These are phyloP conservation scores for Hoplodrina ambigua DNA, from an alignment of 2,888 invertebrate genomes.

Conservation along the genomic window DNA sequence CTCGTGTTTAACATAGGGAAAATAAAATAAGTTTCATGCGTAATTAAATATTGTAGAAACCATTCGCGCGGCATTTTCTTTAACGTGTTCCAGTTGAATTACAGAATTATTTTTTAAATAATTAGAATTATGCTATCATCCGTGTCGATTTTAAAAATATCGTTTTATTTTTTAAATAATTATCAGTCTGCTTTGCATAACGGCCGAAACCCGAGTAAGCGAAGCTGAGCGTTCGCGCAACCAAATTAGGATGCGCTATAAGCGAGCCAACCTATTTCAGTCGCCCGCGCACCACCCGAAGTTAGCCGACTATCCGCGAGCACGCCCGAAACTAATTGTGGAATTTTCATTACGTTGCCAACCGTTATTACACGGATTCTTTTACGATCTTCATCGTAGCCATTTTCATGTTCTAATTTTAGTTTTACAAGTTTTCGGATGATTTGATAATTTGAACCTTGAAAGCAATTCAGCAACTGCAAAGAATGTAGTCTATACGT, in stretches of 20 bases:
- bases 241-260: slow-evolving; percentile 91
- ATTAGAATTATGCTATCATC: neutral
- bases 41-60: neutral
- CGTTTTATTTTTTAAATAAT: slow-evolving; percentile 19
- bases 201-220: slow-evolving; percentile 81
- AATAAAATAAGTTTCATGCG: slow-evolving; percentile 4
- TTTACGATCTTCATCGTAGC: slow-evolving; percentile 59
- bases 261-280: slow-evolving; percentile 85
- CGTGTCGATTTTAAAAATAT: slow-evolving; percentile 7
- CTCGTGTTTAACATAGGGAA: neutral
- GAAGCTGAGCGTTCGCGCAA: slow-evolving; percentile 76
- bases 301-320: slow-evolving; percentile 75
- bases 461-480: neutral
- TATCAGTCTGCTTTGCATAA: slow-evolving; percentile 65
- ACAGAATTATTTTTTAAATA: slow-evolving; percentile 7
- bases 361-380: slow-evolving; percentile 70
- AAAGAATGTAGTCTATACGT: slow-evolving; percentile 17
- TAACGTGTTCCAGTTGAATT: neutral
- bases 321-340: slow-evolving; percentile 82
- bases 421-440: slow-evolving; percentile 30
- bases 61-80: neutral
- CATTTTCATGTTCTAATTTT: slow-evolving; percentile 64
- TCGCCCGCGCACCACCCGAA: slow-evolving; percentile 79
- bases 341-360: slow-evolving; percentile 77
- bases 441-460: slow-evolving; percentile 10